phyloP scores from a whole-genome alignment of 2,888 invertebrate species.

The Adela reaumurella region DNA sequence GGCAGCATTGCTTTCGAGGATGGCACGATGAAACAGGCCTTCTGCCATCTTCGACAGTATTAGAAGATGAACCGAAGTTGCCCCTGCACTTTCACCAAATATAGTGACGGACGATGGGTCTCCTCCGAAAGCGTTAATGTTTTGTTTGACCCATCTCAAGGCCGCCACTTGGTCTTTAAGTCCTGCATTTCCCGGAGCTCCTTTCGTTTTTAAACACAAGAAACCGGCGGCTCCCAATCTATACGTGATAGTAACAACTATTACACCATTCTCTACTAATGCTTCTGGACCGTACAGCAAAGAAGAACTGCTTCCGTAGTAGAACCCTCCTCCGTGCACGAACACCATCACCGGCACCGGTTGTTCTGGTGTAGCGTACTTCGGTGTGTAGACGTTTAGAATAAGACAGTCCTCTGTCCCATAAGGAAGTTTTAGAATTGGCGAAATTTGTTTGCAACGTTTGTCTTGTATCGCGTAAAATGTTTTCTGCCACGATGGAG shows the following conservation, averaged over 20 bases:
- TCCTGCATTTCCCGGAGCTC: conserved; percentile 35
- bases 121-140: conserved; percentile 39
- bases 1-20: conserved; percentile 35
- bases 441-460: conserved; percentile 31
- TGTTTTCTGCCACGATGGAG: conserved; percentile 27
- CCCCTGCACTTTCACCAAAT: conserved; percentile 43
- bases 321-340: conserved; percentile 43
- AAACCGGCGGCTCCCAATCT: conserved; percentile 39
- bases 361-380: conserved; percentile 12
- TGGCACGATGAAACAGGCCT: conserved; percentile 38
- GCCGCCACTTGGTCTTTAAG: conserved; percentile 42
- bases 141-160: conserved; percentile 35
- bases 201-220: conserved; percentile 24
- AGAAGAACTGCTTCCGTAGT: conserved; percentile 34
- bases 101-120: conserved; percentile 43
- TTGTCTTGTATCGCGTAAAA: conserved; percentile 26
- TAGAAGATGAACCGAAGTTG: conserved; percentile 34
- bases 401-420: conserved; percentile 36
- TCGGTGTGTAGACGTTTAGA: conserved; percentile 35
- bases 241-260: conserved; percentile 36
- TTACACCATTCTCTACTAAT: conserved; percentile 31
- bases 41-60: conserved; percentile 28
- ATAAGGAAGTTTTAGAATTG: conserved; percentile 20
- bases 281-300: conserved; percentile 36
- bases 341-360: conserved; percentile 36